Percentiles rank a stretch among this genome's conserved stretches.
Evolutionary conservation across 2,888 invertebrate genomes (phyloP).

Genomic region (Alcis repandata): DNA sequence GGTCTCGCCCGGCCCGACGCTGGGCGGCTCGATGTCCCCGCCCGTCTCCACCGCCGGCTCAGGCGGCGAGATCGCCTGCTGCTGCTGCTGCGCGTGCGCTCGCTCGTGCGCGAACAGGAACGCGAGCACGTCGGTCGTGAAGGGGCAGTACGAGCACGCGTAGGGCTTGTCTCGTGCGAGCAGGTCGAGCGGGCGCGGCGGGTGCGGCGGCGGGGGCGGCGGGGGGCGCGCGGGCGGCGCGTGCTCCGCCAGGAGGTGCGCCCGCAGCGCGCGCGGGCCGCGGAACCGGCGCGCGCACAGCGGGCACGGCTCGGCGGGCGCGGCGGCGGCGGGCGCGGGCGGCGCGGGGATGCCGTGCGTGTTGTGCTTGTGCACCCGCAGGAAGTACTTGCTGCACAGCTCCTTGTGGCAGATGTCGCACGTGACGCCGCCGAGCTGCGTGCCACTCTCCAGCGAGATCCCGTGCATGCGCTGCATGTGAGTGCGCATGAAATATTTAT

Average conservation of each 20-base stretch:
- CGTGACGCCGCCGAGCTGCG: constrained; percentile 96
- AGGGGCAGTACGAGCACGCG: constrained; percentile 96
- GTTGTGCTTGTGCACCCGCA: constrained; percentile 98
- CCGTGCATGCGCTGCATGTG: constrained; percentile 99
- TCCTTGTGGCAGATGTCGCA: constrained; percentile 99
- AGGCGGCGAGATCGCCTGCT: constrained; percentile 43
- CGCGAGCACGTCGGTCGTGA: constrained; percentile 95
- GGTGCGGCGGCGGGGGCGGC: constrained; percentile 73
- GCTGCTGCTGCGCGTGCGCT: constrained; percentile 88
- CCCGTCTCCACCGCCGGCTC: constrained; percentile 46
- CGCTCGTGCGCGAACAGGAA: constrained; percentile 97
- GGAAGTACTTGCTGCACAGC: constrained; percentile 98
- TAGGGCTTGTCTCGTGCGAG: constrained; percentile 90
- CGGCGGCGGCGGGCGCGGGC: constrained; percentile 86
- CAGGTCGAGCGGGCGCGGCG: constrained; percentile 86
- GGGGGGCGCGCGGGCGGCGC: constrained; percentile 87
- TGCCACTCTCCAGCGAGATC: constrained; percentile 96
- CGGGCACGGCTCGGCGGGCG: constrained; percentile 88
- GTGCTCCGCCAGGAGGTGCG: constrained; percentile 95
- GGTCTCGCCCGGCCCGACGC: constrained; percentile 50
- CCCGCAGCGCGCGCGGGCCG: constrained; percentile 95
- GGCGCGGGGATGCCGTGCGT: constrained; percentile 98
- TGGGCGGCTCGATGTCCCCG: constrained; percentile 52
- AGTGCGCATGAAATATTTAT: constrained; percentile 99
- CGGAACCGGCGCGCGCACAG: constrained; percentile 95